Evolutionary conservation across 1,140 invertebrate species (phyloP).

Genomic region (Heliconius nattereri): DNA sequence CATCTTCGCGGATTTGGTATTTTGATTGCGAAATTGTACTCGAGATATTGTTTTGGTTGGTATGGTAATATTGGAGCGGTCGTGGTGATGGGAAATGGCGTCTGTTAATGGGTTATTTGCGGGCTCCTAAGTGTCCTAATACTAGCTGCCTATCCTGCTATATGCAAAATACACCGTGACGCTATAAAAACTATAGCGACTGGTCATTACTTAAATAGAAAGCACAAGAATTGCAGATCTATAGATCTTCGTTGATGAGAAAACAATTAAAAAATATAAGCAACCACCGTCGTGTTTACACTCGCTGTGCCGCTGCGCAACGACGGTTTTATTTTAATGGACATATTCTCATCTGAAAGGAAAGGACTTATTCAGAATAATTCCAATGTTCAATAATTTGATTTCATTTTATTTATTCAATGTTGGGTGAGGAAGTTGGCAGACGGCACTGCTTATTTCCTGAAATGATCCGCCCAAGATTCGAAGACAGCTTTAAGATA

Average conservation of each 20-base stretch:
- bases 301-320: background rate
- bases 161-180: no score
- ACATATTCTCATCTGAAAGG: background rate
- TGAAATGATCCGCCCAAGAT: slow-evolving; percentile 16
- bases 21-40: slow-evolving; percentile 4
- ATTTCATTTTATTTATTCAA: no score
- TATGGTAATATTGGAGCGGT: background rate
- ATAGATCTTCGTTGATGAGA: no score
- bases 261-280: no score
- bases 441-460: slow-evolving; percentile 22
- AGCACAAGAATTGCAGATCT: no score
- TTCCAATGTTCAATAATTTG: background rate
- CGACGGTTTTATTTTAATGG: background rate
- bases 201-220: no score
- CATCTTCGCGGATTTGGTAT: slow-evolving; percentile 10
- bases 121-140: no score
- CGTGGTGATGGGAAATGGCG: no score
- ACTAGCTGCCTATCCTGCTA: no score
- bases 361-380: background rate
- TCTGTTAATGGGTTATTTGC: no score
- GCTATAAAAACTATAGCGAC: no score
- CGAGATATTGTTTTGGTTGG: background rate
- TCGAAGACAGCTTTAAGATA: slow-evolving; percentile 1
- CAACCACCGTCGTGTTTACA: no score
- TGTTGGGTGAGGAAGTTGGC: slow-evolving; percentile 28